Conservation (phyloP, 2,888 invertebrate genomes). For the Metallyticus violacea region DNA sequence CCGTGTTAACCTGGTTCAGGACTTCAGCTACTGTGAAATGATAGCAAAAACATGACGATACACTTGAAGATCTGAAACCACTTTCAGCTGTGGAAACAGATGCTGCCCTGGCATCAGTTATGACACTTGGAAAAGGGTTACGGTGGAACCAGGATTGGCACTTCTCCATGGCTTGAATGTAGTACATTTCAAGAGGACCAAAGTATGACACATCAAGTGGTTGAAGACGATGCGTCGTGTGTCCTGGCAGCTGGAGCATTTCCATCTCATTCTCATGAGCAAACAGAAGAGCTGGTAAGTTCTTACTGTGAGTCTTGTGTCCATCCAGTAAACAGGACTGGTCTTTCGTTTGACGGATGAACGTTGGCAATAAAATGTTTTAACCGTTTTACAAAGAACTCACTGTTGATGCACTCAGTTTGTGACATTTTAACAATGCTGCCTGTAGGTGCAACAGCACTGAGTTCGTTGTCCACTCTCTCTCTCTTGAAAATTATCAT, state of each 20-base stretch:
- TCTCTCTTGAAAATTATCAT: background rate
- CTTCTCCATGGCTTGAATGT: constrained; percentile 5
- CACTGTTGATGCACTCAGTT: constrained; percentile 17
- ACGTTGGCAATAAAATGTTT: background rate
- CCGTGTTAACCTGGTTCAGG: background rate
- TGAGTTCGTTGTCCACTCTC: background rate
- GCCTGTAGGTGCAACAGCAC: background rate
- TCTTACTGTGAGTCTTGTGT: constrained; percentile 38
- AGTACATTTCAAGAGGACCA: constrained; percentile 3
- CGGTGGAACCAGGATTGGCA: background rate
- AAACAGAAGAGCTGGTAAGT: constrained; percentile 35
- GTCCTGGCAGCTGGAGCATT: constrained; percentile 36
- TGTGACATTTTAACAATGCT: constrained; percentile 6
- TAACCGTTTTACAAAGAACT: background rate
- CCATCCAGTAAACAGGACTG: constrained; percentile 38
- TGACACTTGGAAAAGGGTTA: constrained; percentile 8
- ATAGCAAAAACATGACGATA: constrained; percentile 25
- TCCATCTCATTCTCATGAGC: constrained; percentile 36
- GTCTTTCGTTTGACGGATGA: background rate
- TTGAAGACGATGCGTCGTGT: constrained; percentile 38
- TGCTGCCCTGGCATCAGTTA: constrained; percentile 1
- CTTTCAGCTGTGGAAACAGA: background rate
- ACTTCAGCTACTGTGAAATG: constrained; percentile 27
- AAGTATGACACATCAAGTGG: constrained; percentile 33
- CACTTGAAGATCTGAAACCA: background rate